Base-by-base conservation (phyloP, 1,140 invertebrate species). In the Drosophila albomicans region DNA sequence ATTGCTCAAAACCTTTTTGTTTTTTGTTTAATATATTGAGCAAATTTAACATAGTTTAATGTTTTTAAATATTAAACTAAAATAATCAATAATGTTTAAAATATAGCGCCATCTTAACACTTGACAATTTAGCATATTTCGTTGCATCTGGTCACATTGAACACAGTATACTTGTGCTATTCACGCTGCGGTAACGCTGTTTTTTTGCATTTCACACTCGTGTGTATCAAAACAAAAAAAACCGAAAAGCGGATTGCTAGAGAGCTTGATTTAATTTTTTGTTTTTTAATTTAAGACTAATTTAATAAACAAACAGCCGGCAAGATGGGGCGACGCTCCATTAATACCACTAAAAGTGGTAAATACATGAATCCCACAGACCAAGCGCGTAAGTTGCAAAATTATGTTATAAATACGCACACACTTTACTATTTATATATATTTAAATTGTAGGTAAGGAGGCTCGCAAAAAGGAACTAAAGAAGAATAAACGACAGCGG, bases 301-400 rank as follows among this genome's bases (percentile, higher is more conserved):
- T 65, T 43, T 3, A 25, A n/a, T 11, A 16, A 69, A 49, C n/a
- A 52, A 52, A n/a, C 41, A 43, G 7, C 3, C 5, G 56, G 10
- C 5, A 96, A 94, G 82, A 99, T 99, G 98, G 98, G 98, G 58
- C 95, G 98, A 72, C 94, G 98, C 80, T 99, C 98, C 51, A 99
- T 99, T 81, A 99, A 98, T 94, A 99, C 98, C 96, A 99, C 98
- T 30, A 99, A 99, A 95, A 99, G 98, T 98, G 98, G 98, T 91
- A 99, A 99, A 95, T 99, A 98, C 88, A 99, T 99, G 98, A 99
- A 99, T 94, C 98, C 98, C 20, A 99, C 98, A 4, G 98, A 99
- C 94, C 98, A 99, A 96, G 98, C 98, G 64, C 94, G 98, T 98
- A 96, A 97, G 97, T 97, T 10, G 49, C 11, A n/a, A 41, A 59